Evolutionary conservation across 2,797 vertebrate species (phyloP).

Genomic region (Enteromius paludinosus): DNA sequence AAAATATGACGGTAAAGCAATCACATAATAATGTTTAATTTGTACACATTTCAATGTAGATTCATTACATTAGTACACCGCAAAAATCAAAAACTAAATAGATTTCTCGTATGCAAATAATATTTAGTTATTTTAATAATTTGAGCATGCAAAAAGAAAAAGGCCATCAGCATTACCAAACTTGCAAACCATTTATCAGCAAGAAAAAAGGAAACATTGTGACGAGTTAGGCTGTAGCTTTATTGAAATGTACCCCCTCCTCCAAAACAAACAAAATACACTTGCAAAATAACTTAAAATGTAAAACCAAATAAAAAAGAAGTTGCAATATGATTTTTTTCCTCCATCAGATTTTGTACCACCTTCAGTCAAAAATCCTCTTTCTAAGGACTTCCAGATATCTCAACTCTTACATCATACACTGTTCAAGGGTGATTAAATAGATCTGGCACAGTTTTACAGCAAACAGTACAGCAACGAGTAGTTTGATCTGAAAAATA

Average conservation of each 20-base stretch:
- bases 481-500: conserved; percentile 1
- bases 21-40: not conserved
- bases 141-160: not conserved
- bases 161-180: not conserved
- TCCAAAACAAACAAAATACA: conserved; percentile 17
- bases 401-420: not conserved
- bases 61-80: no score
- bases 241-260: conserved; percentile 54
- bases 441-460: conserved; percentile 4
- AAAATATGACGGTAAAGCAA: not conserved
- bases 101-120: not conserved
- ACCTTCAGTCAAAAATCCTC: conserved; percentile 10
- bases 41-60: not conserved
- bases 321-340: conserved; percentile 11
- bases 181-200: not conserved
- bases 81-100: not conserved
- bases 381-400: not conserved
- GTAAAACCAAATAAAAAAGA: conserved; percentile 13
- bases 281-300: conserved; percentile 44
- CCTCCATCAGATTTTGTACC: not conserved
- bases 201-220: conserved; percentile 15
- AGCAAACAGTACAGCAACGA: conserved; percentile 17
- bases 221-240: conserved; percentile 50
- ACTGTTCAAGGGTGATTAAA: not conserved
- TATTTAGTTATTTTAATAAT: not conserved